Evolutionary conservation across 2,888 invertebrate species (phyloP).

Genomic region (Pseudanteris insignis): DNA sequence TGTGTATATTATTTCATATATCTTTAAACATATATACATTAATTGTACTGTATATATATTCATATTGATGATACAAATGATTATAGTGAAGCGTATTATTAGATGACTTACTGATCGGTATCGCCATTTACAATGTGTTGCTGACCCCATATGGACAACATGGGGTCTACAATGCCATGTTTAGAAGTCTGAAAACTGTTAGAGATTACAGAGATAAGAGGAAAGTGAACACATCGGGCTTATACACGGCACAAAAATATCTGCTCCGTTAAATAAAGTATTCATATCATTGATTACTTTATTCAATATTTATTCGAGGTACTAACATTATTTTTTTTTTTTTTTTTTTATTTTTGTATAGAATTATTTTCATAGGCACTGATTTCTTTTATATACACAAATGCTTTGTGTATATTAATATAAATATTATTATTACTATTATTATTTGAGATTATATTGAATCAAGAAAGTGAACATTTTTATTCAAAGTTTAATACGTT

Average conservation of each 20-base stretch:
- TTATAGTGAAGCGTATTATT: constrained; percentile 53
- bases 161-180: constrained; percentile 97
- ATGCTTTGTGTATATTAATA: no score
- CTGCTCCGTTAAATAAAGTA: constrained; percentile 25
- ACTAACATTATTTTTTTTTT: not conserved
- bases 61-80: constrained; percentile 24
- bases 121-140: constrained; percentile 98
- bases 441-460: no score
- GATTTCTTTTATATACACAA: no score
- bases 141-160: constrained; percentile 98
- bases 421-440: no score
- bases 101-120: constrained; percentile 91
- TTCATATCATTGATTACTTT: not conserved
- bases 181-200: constrained; percentile 74
- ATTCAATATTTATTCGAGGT: no score
- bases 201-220: constrained; percentile 64
- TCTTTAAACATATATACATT: constrained; percentile 8
- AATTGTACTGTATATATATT: constrained; percentile 25
- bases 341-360: no score
- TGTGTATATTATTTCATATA: constrained; percentile 45
- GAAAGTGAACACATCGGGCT: constrained; percentile 48
- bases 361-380: no score
- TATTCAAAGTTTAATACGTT: no score
- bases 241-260: constrained; percentile 48
- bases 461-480: no score